phyloP scores from a whole-genome alignment of 2,113 vertebrate genomes.

The Psilopsiagon aurifrons region DNA sequence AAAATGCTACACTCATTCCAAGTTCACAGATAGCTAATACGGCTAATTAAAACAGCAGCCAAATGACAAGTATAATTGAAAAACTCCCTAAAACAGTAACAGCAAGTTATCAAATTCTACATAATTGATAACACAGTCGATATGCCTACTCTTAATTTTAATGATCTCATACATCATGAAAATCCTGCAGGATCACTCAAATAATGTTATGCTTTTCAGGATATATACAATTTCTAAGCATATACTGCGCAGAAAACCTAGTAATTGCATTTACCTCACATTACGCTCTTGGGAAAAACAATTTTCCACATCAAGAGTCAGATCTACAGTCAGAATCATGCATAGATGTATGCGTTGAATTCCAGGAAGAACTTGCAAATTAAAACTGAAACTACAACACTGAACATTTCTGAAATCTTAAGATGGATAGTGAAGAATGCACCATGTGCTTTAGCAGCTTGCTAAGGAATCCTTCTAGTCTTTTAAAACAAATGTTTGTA shows the following conservation, averaged over 20 bases:
- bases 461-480: not conserved
- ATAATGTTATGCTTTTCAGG: not conserved
- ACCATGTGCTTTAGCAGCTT: not conserved
- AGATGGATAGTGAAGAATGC: not conserved
- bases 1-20: not conserved
- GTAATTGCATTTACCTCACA: not conserved
- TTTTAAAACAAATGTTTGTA: not conserved
- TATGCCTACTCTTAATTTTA: not conserved
- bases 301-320: not conserved
- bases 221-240: not conserved
- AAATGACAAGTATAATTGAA: not conserved
- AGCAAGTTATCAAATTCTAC: not conserved
- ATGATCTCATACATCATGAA: fast-evolving
- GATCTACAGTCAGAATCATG: not conserved
- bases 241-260: not conserved
- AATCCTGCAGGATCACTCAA: not conserved
- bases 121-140: not conserved
- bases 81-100: not conserved
- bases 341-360: not conserved
- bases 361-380: not conserved
- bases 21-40: not conserved
- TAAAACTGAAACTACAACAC: not conserved
- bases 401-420: not conserved
- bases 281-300: not conserved
- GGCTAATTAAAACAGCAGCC: not conserved